Base-by-base conservation (phyloP, 1,140 invertebrate species). In the Neelides sp. region DNA sequence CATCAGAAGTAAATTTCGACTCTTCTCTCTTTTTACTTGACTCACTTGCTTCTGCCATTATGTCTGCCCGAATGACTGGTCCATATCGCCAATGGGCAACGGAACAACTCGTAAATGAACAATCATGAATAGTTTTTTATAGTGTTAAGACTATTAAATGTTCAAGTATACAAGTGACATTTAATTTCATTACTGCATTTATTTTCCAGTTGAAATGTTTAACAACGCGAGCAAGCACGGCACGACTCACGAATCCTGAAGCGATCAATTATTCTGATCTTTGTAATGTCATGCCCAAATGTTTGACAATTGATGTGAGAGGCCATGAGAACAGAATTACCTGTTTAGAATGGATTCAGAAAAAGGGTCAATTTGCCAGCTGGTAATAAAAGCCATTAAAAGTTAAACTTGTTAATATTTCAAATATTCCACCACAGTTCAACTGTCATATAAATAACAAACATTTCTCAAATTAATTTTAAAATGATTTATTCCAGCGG, bases 11-110 rank as follows among this genome's bases (percentile, higher is more conserved):
- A 15, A 64, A 61, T 27, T 53, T 42, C 45, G 57, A 65, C 13
- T 65, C 64, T 43, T 69, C 73, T 3, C 61, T 77, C 23, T 69
- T 73, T 45, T 63, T 80, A 10, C 69, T 75, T n/a, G 76, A 80
- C 65, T 75, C 77, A n/a, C 64, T 80, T 8, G 69, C 76, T 28
- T 74, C 76, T 3, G 78, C 75, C 64, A 66, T 78, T 13, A 62
- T 79, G 20, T 78, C 77, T 4, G 67, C 68, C 8, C 63, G 69
- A 36, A 62, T 76, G 7, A 59, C 65, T 45, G 58, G 67, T 7
- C 61, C 64, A 20, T 68, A 76, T 58, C 65, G 75, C 44, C 73
- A 77, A 61, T 80, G 78, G 78, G 75, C 77, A 1, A 67, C 72
- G 12, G 70, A 75, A 52, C 77, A 78, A 58, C 64, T 79, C 48